Conservation (phyloP, 2,888 invertebrate genomes). For the Rutpela maculata region DNA sequence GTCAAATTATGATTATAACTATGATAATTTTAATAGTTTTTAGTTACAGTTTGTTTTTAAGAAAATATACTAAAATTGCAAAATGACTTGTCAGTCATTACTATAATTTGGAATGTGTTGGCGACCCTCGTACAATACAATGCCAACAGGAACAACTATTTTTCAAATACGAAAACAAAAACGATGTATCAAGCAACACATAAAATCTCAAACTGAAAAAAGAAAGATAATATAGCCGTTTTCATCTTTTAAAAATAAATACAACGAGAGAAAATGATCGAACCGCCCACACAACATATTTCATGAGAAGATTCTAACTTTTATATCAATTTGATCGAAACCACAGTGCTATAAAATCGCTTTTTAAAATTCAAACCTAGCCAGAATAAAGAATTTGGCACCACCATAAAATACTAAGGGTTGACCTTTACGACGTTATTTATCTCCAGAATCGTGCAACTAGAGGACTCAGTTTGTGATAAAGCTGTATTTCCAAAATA, state of each 20-base stretch:
- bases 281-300: slow-evolving; percentile 1
- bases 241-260: background rate
- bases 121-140: slow-evolving; percentile 10
- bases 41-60: background rate
- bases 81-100: slow-evolving; percentile 24
- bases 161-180: slow-evolving; percentile 15
- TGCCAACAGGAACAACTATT: slow-evolving; percentile 4
- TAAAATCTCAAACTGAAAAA: background rate
- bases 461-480: background rate
- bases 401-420: background rate
- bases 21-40: background rate
- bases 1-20: background rate
- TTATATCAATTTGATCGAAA: background rate
- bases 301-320: background rate
- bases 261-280: background rate
- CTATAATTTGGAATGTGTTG: slow-evolving; percentile 21
- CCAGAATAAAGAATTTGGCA: slow-evolving; percentile 13
- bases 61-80: background rate
- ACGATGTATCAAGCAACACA: slow-evolving; percentile 6
- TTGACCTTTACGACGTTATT: slow-evolving; percentile 4
- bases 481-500: slow-evolving; percentile 17
- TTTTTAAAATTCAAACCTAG: background rate
- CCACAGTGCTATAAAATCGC: background rate
- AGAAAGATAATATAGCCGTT: background rate
- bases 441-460: slow-evolving; percentile 22